phyloP scores from a whole-genome alignment of 2,797 vertebrate species.

The Lindbergichthys nudifrons region DNA sequence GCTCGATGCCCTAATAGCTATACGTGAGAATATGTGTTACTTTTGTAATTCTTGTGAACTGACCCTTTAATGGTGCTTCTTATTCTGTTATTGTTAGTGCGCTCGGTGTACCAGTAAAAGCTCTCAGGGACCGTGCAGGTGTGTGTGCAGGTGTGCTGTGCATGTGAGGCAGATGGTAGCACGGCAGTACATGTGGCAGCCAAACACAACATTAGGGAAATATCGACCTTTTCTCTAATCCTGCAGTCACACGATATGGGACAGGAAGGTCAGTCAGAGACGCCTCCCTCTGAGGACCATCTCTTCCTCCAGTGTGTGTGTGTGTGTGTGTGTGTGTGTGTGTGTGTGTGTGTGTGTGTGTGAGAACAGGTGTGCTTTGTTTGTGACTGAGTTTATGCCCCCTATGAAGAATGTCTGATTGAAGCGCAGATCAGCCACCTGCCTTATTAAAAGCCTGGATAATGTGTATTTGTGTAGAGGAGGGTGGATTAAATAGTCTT shows the following conservation, averaged over 20 bases:
- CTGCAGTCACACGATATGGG: constrained; percentile 61
- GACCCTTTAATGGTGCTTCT: constrained; percentile 3
- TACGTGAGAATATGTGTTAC: not conserved
- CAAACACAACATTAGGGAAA: constrained; percentile 71
- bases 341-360: too few species aligned
- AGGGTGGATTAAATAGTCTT: constrained; percentile 20
- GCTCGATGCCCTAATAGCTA: not conserved
- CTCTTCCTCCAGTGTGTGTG: constrained; percentile 15
- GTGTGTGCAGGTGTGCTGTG: constrained; percentile 28
- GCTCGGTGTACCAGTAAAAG: not conserved
- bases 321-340: not conserved
- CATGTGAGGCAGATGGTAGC: constrained; percentile 48
- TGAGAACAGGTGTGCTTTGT: constrained; percentile 62
- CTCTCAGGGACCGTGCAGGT: constrained; percentile 10
- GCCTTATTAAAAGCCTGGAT: constrained; percentile 33
- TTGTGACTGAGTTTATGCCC: constrained; percentile 33
- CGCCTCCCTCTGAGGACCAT: constrained; percentile 14
- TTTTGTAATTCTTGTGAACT: constrained; percentile 1
- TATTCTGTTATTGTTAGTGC: not conserved
- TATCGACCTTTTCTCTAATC: constrained; percentile 66
- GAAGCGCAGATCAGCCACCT: constrained; percentile 37
- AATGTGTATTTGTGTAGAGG: not conserved
- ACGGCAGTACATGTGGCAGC: constrained; percentile 30
- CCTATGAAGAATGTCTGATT: constrained; percentile 11
- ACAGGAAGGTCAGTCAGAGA: constrained; percentile 17